Base-by-base conservation (phyloP, 2,888 invertebrate species). In the Nymphalis polychloros region DNA sequence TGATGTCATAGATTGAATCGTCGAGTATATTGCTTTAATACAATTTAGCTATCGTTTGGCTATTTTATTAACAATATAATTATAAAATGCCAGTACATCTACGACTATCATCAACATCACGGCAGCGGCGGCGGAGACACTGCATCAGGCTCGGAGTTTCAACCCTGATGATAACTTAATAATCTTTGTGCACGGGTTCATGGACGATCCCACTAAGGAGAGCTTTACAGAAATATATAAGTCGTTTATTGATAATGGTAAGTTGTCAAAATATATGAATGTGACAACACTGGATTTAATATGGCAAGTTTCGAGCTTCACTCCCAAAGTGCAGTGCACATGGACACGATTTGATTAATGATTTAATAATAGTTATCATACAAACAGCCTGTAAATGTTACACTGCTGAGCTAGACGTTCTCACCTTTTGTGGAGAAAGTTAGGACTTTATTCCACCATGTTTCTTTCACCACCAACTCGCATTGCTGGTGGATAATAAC, bases 111-210 rank as follows among this genome's bases (percentile, higher is more conserved):
- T 79, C 77, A 86, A 84, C 74, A 84, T 89, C 50, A 76, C 79
- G 6, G 68, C 73, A 0, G 84, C 85, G 0, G 84, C 85, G 0
- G 79, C 82, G 3, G 71, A 72, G 13, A 61, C 76, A 57, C 75
- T 88, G 50, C 76, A 81, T 0, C 72, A 75, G 27, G 70, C 79
- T 2, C 73, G 76, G 8, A 74, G 73, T 27, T 82, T 76, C 75
- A 71, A 81, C 60, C 72, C 73, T 1, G 63, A 77, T 1, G 72
- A 81, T 59, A 76, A 78, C 50, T 79, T 89, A 16, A 80, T 83
- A 68, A 83, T 91, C 69, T 90, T 82, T 81, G 70, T 87, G 2
- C 91, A 91, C 76, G 91, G 91, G 1, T 91, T 89, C 84, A 87
- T 84, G 0, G 89, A 89, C 71, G 79, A 86, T 79, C 89, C 89